A percentile compares a stretch with the other conserved stretches of the same genome.
These are phyloP conservation scores for Tribolium madens DNA, from an alignment of 1,140 invertebrate species.

Conservation along the genomic window DNA sequence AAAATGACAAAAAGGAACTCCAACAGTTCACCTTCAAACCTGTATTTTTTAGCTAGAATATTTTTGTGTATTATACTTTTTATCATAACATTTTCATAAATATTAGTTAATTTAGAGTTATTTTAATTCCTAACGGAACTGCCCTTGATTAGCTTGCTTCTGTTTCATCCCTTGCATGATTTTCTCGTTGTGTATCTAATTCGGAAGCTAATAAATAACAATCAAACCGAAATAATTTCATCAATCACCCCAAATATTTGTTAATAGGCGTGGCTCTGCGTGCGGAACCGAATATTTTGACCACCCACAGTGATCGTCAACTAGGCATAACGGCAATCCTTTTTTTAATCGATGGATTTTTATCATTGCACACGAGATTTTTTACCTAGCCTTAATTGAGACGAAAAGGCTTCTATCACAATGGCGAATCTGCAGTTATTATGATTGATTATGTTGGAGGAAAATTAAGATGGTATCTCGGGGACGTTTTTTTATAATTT, in stretches of 20 bases:
- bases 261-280: conserved; percentile 19
- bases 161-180: neutral
- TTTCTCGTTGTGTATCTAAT: conserved; percentile 12
- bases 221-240: conserved; percentile 24
- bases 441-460: neutral
- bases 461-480: neutral
- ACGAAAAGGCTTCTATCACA: neutral
- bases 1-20: no score
- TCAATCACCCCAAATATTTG: conserved; percentile 34
- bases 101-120: no score
- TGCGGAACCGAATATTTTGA: conserved; percentile 30
- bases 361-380: neutral
- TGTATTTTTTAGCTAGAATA: no score
- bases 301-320: conserved; percentile 27
- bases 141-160: neutral
- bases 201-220: conserved; percentile 36
- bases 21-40: no score
- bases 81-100: no score
- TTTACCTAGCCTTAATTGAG: neutral
- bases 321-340: conserved; percentile 8
- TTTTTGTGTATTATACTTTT: no score
- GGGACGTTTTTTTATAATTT: neutral
- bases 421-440: conserved; percentile 1
- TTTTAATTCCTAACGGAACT: neutral
- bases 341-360: conserved; percentile 14